phyloP scores from a whole-genome alignment of 1,140 invertebrate species.

The Plodia interpunctella region DNA sequence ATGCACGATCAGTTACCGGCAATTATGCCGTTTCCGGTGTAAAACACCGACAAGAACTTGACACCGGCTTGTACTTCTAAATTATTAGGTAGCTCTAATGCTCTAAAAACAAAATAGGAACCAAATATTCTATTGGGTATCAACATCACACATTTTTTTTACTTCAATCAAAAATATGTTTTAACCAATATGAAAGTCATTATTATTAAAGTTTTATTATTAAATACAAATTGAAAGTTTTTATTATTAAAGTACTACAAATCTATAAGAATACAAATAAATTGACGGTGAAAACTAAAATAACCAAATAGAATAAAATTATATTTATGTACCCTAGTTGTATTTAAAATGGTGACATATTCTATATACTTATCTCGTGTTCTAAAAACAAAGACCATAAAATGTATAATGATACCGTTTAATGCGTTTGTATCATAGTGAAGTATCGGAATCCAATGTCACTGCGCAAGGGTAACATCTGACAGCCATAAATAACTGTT shows the following conservation, averaged over 20 bases:
- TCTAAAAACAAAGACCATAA: background rate
- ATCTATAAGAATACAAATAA: too few relatives aligned
- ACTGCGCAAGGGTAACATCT: constrained; percentile 25
- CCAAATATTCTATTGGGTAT: too few relatives aligned
- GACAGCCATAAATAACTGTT: constrained; percentile 53
- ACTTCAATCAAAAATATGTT: too few relatives aligned
- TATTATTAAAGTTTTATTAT: too few relatives aligned
- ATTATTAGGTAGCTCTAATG: background rate
- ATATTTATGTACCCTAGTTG: too few relatives aligned
- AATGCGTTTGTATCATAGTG: constrained; percentile 1
- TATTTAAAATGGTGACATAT: background rate
- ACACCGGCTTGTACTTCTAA: constrained; percentile 16
- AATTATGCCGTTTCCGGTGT: constrained; percentile 58
- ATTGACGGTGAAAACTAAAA: too few relatives aligned
- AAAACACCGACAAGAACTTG: constrained; percentile 23
- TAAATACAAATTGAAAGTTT: too few relatives aligned
- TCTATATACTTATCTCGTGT: background rate
- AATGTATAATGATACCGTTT: constrained; percentile 4
- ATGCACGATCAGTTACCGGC: constrained; percentile 54
- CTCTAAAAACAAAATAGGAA: too few relatives aligned
- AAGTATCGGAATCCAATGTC: constrained; percentile 1
- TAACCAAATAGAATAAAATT: too few relatives aligned
- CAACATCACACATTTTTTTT: too few relatives aligned
- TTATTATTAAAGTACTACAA: too few relatives aligned
- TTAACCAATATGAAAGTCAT: too few relatives aligned